A percentile compares a stretch with the other conserved stretches of the same genome.
Conservation (phyloP, 35 echinoderm and acorn worm species). For the Apostichopus japonicus region DNA sequence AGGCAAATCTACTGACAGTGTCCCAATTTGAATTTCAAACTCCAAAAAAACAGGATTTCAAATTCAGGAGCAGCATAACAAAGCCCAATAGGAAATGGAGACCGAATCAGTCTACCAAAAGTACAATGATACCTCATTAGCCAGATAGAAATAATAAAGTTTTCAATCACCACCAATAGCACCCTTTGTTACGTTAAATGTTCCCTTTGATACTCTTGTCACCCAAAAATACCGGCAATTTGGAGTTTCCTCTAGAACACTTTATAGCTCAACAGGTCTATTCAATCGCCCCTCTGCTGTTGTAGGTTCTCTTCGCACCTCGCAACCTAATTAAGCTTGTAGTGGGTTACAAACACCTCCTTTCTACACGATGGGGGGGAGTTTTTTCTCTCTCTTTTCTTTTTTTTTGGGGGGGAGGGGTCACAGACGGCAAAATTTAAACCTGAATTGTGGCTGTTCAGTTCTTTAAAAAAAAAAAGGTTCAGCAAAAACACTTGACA, state of each 20-base stretch:
- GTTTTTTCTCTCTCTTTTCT: neutral
- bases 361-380: neutral
- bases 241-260: neutral
- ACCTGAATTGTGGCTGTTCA: neutral
- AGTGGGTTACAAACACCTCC: neutral
- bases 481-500: conserved; percentile 24
- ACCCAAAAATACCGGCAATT: neutral
- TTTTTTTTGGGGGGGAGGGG: neutral
- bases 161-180: neutral
- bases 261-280: neutral
- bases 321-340: conserved; percentile 31
- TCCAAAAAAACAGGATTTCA: too few species aligned
- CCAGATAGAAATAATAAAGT: neutral
- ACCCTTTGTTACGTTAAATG: neutral
- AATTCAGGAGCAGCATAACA: too few species aligned
- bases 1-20: too few species aligned
- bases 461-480: neutral
- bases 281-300: neutral
- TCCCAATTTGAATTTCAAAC: too few species aligned
- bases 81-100: neutral
- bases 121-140: conserved; percentile 5
- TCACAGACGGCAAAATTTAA: neutral
- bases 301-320: conserved; percentile 4
- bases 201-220: neutral
- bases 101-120: neutral